phyloP scores from a whole-genome alignment of 1,140 invertebrate genomes.

The Rhizoglyphus robini region DNA sequence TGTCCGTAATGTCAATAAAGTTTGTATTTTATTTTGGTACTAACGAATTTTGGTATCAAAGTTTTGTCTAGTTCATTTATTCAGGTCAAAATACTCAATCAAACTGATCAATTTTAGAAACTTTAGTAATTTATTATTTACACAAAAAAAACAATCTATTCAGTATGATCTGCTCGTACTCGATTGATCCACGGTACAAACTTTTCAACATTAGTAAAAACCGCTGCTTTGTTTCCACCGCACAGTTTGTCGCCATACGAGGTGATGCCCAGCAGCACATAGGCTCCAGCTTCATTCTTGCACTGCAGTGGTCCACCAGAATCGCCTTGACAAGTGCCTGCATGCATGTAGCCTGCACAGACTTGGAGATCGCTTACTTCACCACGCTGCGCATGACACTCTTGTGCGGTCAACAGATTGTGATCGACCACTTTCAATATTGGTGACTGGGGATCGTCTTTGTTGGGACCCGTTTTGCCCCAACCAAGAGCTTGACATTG shows the following conservation, averaged over 20 bases:
- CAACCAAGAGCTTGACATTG: not conserved
- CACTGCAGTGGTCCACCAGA: too few species aligned
- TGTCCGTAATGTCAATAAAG: too few species aligned
- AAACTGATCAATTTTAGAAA: too few species aligned
- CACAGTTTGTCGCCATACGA: not conserved
- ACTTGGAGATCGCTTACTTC: not conserved
- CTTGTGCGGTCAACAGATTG: not conserved
- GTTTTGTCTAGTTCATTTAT: too few species aligned
- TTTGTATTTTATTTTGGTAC: too few species aligned
- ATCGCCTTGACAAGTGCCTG: too few species aligned
- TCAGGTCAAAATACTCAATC: too few species aligned
- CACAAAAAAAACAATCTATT: too few species aligned
- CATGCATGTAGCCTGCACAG: not conserved
- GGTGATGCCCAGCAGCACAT: not conserved
- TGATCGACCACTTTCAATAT: not conserved
- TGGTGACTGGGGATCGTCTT: not conserved
- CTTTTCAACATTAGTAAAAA: constrained; percentile 9
- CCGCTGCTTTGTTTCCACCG: not conserved
- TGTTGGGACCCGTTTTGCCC: not conserved
- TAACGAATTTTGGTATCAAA: too few species aligned
- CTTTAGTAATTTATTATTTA: too few species aligned
- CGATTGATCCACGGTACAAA: constrained; percentile 10
- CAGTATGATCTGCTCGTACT: too few species aligned
- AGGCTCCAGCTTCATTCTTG: not conserved
- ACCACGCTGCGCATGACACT: not conserved